phyloP scores from a whole-genome alignment of 2,888 invertebrate genomes.

The Hermaeophaga mercurialis region DNA sequence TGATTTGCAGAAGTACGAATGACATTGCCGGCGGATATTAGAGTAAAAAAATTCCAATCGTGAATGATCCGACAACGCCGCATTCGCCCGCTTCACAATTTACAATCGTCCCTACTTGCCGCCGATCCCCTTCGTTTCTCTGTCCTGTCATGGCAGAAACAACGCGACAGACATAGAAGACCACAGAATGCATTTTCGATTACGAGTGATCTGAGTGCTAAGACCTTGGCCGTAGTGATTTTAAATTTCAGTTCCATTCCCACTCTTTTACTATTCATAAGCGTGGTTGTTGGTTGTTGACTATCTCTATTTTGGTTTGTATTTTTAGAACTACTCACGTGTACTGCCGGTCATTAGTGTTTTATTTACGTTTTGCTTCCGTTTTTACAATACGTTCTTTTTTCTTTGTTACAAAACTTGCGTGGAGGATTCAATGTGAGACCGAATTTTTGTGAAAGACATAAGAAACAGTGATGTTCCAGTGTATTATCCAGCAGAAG shows the following conservation, averaged over 20 bases:
- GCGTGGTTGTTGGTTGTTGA: slow-evolving; percentile 19
- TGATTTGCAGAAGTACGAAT: too few relatives aligned
- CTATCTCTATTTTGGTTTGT: slow-evolving; percentile 33
- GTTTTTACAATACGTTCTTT: slow-evolving; percentile 35
- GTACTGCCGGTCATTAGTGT: slow-evolving; percentile 35
- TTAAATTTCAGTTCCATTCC: slow-evolving; percentile 19
- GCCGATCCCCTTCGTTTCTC: slow-evolving; percentile 17
- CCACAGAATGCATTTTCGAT: slow-evolving; percentile 27
- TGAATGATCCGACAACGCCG: slow-evolving; percentile 19
- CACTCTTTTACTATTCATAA: slow-evolving; percentile 22
- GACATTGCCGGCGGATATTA: too few relatives aligned
- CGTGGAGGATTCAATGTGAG: slow-evolving; percentile 13
- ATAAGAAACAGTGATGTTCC: slow-evolving; percentile 66
- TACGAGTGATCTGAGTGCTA: slow-evolving; percentile 15
- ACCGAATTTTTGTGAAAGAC: slow-evolving; percentile 16
- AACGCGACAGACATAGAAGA: slow-evolving; percentile 22
- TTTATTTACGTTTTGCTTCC: slow-evolving; percentile 47
- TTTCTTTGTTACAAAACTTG: slow-evolving; percentile 22
- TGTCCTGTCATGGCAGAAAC: slow-evolving; percentile 25
- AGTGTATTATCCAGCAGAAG: slow-evolving; percentile 81
- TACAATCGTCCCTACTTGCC: slow-evolving; percentile 30
- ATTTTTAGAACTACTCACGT: slow-evolving; percentile 42
- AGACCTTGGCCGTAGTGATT: slow-evolving; percentile 29
- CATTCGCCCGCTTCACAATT: slow-evolving; percentile 27
- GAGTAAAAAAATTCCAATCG: slow-evolving; percentile 3